Percentiles rank a stretch among this genome's conserved stretches.
phyloP scores from a whole-genome alignment of 2,888 invertebrate species.

The Amitus sp. region DNA sequence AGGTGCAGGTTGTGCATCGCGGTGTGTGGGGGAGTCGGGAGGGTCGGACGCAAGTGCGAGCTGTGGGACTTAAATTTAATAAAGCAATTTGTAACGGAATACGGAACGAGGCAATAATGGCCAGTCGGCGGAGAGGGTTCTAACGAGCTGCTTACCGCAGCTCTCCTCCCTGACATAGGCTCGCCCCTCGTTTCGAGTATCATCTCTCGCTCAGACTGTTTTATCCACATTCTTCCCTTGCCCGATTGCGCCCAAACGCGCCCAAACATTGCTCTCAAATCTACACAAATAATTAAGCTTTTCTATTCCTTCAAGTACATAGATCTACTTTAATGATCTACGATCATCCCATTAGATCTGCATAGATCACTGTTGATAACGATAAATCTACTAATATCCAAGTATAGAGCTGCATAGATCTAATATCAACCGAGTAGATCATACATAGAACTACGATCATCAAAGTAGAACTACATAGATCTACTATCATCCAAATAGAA shows the following conservation, averaged over 20 bases:
- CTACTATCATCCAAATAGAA: too few relatives aligned
- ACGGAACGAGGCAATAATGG: slow-evolving; percentile 67
- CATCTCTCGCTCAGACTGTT: not conserved
- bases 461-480: too few relatives aligned
- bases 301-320: too few relatives aligned
- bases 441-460: too few relatives aligned
- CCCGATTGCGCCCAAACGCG: too few relatives aligned
- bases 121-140: slow-evolving; percentile 58
- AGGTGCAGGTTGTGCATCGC: slow-evolving; percentile 29
- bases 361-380: too few relatives aligned
- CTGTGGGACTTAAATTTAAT: slow-evolving; percentile 65
- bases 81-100: slow-evolving; percentile 67
- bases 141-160: slow-evolving; percentile 67
- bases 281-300: too few relatives aligned
- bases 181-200: slow-evolving; percentile 35
- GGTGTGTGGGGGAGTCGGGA: slow-evolving; percentile 16
- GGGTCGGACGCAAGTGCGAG: slow-evolving; percentile 48
- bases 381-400: too few relatives aligned
- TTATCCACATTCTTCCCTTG: slow-evolving; percentile 15
- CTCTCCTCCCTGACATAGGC: slow-evolving; percentile 43
- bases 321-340: too few relatives aligned
- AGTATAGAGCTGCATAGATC: too few relatives aligned
- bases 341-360: too few relatives aligned
- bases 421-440: too few relatives aligned
- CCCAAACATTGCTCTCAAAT: not conserved